phyloP scores from a whole-genome alignment of 2,888 invertebrate genomes.

The Nudaria mundana region DNA sequence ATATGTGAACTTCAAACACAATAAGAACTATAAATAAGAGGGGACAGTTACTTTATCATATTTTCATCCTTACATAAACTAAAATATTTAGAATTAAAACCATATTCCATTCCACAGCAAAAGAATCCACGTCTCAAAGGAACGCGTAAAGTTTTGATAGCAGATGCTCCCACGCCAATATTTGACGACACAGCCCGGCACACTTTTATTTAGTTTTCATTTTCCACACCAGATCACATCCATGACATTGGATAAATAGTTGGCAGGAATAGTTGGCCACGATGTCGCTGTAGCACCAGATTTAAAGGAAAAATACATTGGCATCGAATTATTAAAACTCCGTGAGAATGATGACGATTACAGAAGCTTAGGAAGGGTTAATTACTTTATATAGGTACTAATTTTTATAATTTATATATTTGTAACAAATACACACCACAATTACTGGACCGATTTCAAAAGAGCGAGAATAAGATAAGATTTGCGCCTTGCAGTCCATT shows the following conservation, averaged over 20 bases:
- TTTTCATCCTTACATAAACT: no score
- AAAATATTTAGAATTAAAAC: neutral
- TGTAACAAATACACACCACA: no score
- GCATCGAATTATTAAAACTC: neutral
- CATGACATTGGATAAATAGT: constrained; percentile 18
- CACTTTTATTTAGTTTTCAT: constrained; percentile 62
- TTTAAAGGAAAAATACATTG: neutral
- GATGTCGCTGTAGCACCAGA: neutral
- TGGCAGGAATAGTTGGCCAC: constrained; percentile 17
- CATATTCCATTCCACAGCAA: constrained; percentile 16
- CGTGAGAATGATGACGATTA: no score
- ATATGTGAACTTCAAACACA: no score
- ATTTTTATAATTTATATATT: no score
- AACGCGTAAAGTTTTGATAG: constrained; percentile 57
- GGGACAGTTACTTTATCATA: no score
- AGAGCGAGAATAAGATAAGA: no score
- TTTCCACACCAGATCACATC: constrained; percentile 45
- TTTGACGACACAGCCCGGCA: constrained; percentile 47
- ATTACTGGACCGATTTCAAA: no score
- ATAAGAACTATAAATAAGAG: no score
- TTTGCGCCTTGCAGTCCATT: no score
- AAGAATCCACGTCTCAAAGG: constrained; percentile 17
- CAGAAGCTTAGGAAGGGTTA: no score
- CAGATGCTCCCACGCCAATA: constrained; percentile 54
- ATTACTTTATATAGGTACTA: no score